Percentiles rank a stretch among this genome's conserved stretches.
Conservation (phyloP, 2,888 invertebrate species). For the Aporophyla nigra region DNA sequence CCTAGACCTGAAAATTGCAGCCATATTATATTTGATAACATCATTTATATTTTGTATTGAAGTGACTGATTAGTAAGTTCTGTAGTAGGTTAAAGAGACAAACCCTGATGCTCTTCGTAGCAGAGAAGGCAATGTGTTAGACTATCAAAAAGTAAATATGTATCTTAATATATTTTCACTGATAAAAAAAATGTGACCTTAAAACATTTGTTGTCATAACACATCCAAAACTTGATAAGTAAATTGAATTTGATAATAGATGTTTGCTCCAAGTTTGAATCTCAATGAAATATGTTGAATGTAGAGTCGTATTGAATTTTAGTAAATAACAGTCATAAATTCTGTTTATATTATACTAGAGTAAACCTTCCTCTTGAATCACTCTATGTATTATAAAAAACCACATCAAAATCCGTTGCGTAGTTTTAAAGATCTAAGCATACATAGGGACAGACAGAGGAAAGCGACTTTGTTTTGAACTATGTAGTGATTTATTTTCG, state of each 20-base stretch:
- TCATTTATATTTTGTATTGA: background rate
- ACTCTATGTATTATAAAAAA: no score
- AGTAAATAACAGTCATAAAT: conserved; percentile 10
- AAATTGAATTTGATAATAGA: background rate
- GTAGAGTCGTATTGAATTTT: background rate
- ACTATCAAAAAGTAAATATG: background rate
- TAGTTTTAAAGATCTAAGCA: no score
- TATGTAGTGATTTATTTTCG: no score
- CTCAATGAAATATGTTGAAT: background rate
- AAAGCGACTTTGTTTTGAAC: no score
- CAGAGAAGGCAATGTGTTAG: background rate
- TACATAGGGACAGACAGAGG: no score
- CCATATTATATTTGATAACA: background rate
- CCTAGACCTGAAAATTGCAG: conserved; percentile 34
- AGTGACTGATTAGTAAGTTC: background rate
- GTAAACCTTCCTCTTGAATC: no score
- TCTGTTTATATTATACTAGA: background rate
- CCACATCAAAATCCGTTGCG: no score
- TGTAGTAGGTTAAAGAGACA: background rate
- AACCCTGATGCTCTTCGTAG: background rate
- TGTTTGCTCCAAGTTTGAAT: background rate
- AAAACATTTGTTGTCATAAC: background rate
- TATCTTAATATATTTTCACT: background rate
- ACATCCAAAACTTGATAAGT: background rate
- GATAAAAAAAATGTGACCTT: background rate